Percentiles rank a stretch among this genome's conserved stretches.
phyloP scores from a whole-genome alignment of 2,797 vertebrate species.

The Pogonophryne albipinna region DNA sequence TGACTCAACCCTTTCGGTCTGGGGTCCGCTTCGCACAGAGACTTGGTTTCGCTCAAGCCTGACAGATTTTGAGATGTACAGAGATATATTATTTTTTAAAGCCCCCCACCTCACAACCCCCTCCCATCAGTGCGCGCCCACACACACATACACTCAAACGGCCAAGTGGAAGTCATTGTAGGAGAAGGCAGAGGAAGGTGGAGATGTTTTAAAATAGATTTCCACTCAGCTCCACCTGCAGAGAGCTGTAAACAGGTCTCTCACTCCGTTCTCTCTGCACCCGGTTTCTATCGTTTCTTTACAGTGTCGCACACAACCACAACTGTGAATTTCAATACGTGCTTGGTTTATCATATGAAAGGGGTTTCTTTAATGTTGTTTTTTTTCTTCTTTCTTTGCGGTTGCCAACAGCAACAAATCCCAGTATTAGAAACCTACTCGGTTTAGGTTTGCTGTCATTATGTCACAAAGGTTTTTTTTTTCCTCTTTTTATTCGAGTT shows the following conservation, averaged over 20 bases:
- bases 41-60: conserved; percentile 90
- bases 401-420: conserved; percentile 95
- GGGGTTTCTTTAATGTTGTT: conserved; percentile 63
- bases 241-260: conserved; percentile 67
- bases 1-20: conserved; percentile 59
- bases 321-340: conserved; percentile 94
- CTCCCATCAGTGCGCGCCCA: conserved; percentile 37
- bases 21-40: conserved; percentile 89
- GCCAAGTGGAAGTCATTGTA: conserved; percentile 65
- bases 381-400: conserved; percentile 79
- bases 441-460: conserved; percentile 83
- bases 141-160: conserved; percentile 57
- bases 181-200: conserved; percentile 62
- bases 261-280: conserved; percentile 76
- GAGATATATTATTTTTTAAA: conserved; percentile 84
- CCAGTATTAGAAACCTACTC: conserved; percentile 98
- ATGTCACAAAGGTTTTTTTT: conserved; percentile 55
- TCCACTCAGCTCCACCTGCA: conserved; percentile 63
- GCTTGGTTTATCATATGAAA: conserved; percentile 86
- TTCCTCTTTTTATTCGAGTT: conserved; percentile 48
- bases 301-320: conserved; percentile 78
- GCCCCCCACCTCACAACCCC: conserved; percentile 2
- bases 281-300: conserved; percentile 81
- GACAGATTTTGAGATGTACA: conserved; percentile 86
- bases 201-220: conserved; percentile 58